Evolutionary conservation across 2,888 invertebrate species (phyloP).

Genomic region (Neuroscelio doddi): DNA sequence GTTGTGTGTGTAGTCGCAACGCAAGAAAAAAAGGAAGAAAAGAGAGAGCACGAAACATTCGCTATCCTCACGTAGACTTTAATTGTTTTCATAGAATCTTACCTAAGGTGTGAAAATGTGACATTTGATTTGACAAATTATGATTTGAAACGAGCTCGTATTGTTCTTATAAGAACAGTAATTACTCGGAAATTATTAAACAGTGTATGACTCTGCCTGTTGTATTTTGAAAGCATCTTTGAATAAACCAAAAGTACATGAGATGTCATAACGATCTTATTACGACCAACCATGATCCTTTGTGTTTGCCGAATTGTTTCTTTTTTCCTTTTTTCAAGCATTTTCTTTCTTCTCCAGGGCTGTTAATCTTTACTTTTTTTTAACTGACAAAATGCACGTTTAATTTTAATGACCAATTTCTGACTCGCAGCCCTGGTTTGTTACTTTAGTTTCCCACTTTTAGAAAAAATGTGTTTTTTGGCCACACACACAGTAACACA

Average conservation of each 20-base stretch:
- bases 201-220: slow-evolving; percentile 63
- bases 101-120: slow-evolving; percentile 36
- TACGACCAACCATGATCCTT: slow-evolving; percentile 31
- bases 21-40: slow-evolving; percentile 53
- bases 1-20: slow-evolving; percentile 71
- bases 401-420: no score
- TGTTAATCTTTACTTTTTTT: no score
- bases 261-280: slow-evolving; percentile 48
- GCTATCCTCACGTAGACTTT: slow-evolving; percentile 45
- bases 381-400: no score
- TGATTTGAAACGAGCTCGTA: slow-evolving; percentile 23
- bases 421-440: slow-evolving; percentile 16
- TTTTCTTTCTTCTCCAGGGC: slow-evolving; percentile 29
- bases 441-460: slow-evolving; percentile 13
- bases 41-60: slow-evolving; percentile 42
- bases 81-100: slow-evolving; percentile 40
- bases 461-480: slow-evolving; percentile 27
- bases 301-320: slow-evolving; percentile 42
- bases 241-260: slow-evolving; percentile 65
- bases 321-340: slow-evolving; percentile 32
- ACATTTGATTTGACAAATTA: slow-evolving; percentile 33
- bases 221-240: slow-evolving; percentile 64
- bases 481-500: slow-evolving; percentile 60
- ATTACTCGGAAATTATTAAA: no score
- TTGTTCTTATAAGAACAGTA: slow-evolving; percentile 30